Evolutionary conservation across 2,888 invertebrate species (phyloP).

Genomic region (Germaria angustata): DNA sequence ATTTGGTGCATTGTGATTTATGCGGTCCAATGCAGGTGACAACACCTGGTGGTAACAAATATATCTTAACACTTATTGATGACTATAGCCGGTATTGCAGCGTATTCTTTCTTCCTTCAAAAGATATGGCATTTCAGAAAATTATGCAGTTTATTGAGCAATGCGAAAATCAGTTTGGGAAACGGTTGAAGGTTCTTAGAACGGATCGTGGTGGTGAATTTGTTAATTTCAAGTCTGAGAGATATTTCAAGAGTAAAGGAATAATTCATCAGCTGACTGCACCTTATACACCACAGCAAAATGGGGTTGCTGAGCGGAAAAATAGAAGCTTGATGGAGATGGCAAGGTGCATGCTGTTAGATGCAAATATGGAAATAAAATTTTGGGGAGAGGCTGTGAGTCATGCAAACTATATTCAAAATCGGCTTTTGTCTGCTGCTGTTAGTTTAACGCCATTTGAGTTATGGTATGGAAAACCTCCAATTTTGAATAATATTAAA

Average conservation of each 20-base stretch:
- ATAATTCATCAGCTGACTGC: constrained; percentile 12
- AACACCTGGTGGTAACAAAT: constrained; percentile 25
- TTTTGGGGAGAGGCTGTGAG: background rate
- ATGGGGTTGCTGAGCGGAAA: constrained; percentile 26
- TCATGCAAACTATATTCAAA: background rate
- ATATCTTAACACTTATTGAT: constrained; percentile 46
- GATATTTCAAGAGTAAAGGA: background rate
- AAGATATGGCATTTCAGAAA: constrained; percentile 31
- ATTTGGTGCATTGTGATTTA: constrained; percentile 31
- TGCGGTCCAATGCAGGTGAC: background rate
- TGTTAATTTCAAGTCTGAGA: background rate
- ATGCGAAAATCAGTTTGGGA: background rate
- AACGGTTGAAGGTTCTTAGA: background rate
- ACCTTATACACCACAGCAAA: constrained; percentile 23
- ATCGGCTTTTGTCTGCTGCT: background rate
- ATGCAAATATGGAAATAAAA: background rate
- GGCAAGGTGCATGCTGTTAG: too few species aligned
- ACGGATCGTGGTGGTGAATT: constrained; percentile 9
- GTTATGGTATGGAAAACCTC: background rate
- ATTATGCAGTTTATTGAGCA: constrained; percentile 27
- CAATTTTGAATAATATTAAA: background rate
- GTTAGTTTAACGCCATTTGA: background rate
- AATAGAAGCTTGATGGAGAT: constrained; percentile 25
- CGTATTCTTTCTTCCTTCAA: constrained; percentile 28
- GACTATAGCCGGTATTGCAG: constrained; percentile 49